Evolutionary conservation across 1,140 invertebrate species (phyloP).

Genomic region (Orchesella cincta): DNA sequence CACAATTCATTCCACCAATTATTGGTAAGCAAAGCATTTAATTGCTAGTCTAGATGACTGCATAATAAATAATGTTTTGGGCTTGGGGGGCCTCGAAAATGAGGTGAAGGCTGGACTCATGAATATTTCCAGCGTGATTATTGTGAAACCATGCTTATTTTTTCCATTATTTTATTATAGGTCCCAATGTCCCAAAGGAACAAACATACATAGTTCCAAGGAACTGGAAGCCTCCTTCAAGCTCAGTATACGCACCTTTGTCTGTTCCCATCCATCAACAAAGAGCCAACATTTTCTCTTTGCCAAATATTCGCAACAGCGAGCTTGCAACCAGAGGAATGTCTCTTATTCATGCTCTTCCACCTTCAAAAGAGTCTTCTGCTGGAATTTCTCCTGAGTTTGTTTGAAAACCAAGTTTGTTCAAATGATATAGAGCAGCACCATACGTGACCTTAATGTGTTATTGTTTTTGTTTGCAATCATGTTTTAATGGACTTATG

Average conservation of each 20-base stretch:
- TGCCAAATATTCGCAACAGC: neutral
- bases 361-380: slow-evolving; percentile 31
- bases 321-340: neutral
- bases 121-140: too few species aligned
- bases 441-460: too few species aligned
- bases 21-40: slow-evolving; percentile 5
- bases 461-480: too few species aligned
- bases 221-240: slow-evolving; percentile 36
- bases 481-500: neutral
- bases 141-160: neutral
- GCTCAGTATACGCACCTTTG: slow-evolving; percentile 34
- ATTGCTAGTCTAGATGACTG: neutral
- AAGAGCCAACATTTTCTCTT: slow-evolving; percentile 20
- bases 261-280: slow-evolving; percentile 37
- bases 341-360: slow-evolving; percentile 36
- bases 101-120: too few species aligned
- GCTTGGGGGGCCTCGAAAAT: too few species aligned
- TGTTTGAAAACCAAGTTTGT: too few species aligned
- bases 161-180: slow-evolving; percentile 12
- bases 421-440: too few species aligned
- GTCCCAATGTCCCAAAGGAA: slow-evolving; percentile 39
- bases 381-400: slow-evolving; percentile 24
- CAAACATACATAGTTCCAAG: slow-evolving; percentile 36
- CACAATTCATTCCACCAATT: slow-evolving; percentile 40
- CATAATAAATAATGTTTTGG: too few species aligned